Percentiles rank a stretch among this genome's conserved stretches.
phyloP scores from a whole-genome alignment of 1,140 invertebrate species.

The Antheraea pernyi region DNA sequence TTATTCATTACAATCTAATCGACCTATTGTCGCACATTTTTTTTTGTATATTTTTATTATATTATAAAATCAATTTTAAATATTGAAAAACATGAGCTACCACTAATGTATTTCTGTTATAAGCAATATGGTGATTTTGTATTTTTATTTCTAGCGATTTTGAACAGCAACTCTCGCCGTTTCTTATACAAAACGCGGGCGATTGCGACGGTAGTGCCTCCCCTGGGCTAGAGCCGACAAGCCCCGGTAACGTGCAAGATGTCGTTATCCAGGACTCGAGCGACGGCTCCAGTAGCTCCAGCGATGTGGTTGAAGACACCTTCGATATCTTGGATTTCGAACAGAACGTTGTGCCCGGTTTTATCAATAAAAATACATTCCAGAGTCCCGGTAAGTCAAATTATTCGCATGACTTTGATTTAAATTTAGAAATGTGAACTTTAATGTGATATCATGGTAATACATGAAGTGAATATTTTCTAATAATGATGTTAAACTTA shows the following conservation, averaged over 20 bases:
- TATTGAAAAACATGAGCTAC: too few species aligned
- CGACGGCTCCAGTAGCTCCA: slow-evolving; percentile 51
- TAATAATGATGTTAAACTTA: too few species aligned
- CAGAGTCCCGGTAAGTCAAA: slow-evolving; percentile 60
- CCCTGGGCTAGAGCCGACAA: slow-evolving; percentile 31
- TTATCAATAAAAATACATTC: slow-evolving; percentile 68
- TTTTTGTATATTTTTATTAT: too few species aligned
- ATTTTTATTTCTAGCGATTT: slow-evolving; percentile 54
- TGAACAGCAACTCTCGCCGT: slow-evolving; percentile 71
- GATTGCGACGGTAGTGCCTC: slow-evolving; percentile 44
- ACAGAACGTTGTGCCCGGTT: slow-evolving; percentile 59
- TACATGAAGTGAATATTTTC: too few species aligned
- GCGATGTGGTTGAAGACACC: slow-evolving; percentile 38
- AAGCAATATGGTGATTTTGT: neutral
- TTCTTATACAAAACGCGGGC: slow-evolving; percentile 64
- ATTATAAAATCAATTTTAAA: too few species aligned
- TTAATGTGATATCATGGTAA: slow-evolving; percentile 16
- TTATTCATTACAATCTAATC: too few species aligned
- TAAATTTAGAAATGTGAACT: too few species aligned
- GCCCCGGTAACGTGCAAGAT: slow-evolving; percentile 41
- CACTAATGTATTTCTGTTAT: too few species aligned
- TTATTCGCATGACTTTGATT: neutral
- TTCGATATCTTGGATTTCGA: slow-evolving; percentile 65
- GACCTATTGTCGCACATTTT: too few species aligned
- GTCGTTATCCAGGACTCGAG: slow-evolving; percentile 52